Base-by-base conservation (phyloP, 2,888 invertebrate genomes). In the Mythimna vitellina region DNA sequence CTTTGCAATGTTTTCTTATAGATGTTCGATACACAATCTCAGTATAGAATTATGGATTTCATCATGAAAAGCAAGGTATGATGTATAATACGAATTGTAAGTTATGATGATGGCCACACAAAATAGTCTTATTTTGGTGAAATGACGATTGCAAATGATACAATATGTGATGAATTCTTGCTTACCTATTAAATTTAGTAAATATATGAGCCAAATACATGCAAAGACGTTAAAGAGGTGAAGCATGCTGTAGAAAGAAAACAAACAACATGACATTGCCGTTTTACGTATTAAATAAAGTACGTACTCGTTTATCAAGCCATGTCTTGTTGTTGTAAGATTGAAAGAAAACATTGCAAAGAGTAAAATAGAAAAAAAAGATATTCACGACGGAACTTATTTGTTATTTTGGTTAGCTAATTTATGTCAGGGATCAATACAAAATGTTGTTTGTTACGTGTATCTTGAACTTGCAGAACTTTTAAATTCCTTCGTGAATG, bases 281-380 rank as follows among this genome's bases (percentile, higher is more conserved):
- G 70, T 84, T 85, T 79, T 38, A 66, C 68, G 70, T 73, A 68
- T 76, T 68, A 65, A 83, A 70, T 65, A 69, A 69, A 80, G 73
- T 80, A 83, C 78, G 82, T 74, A 86, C 64, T 76, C 80, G 82
- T 86, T 83, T 87, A 89, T 76, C 82, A 86, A 90, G 92, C 91
- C 85, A 88, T 89, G 89, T 90, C 86, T 82, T 90, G 88, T 89
- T 90, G 89, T 91, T 88, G 79, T 82, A 83, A 83, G 81, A 85
- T 86, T 82, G 78, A 91, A 92, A 91, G 96, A 95, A 96, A 96
- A 96, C 96, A 96, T 96, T 96, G 96, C 96, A 96, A 96, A 96
- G 96, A 95, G 92, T 90, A 89, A 89, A 83, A 89, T 82, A 87
- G 78, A 80, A 88, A 88, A 89, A 87, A 86, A 49, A 70, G 65